Conservation (phyloP, 2,797 vertebrate genomes). For the Pseudocheirus occidentalis region DNA sequence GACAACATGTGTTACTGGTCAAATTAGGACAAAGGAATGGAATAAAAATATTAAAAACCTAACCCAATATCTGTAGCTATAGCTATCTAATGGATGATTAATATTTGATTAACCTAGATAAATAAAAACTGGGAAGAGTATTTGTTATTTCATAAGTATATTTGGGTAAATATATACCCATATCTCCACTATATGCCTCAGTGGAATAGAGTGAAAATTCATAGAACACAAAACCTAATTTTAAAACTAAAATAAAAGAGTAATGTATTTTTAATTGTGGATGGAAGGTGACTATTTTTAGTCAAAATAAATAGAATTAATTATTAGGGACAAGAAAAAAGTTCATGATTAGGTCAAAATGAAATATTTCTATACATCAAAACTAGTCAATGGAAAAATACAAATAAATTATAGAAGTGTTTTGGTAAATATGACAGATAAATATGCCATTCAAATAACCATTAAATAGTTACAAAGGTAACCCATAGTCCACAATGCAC, state of each 20-base stretch:
- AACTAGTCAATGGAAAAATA: not conserved
- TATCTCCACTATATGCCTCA: not conserved
- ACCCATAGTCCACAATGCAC: no score
- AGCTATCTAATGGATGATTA: not conserved
- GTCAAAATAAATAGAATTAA: no score
- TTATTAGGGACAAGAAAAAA: not conserved
- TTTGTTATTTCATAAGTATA: not conserved
- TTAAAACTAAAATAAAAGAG: not conserved
- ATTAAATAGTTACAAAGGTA: not conserved
- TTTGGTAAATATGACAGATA: not conserved
- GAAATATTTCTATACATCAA: no score
- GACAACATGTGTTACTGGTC: not conserved
- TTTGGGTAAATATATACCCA: not conserved
- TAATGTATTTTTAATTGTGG: not conserved
- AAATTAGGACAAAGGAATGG: not conserved
- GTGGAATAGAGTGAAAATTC: not conserved
- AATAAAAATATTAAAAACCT: not conserved
- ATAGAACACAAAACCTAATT: not conserved
- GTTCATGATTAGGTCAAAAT: not conserved
- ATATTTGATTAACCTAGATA: not conserved
- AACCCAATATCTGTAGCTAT: not conserved
- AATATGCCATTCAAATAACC: not conserved
- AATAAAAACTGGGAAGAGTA: not conserved
- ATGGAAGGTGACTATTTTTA: not conserved
- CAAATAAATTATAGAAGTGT: not conserved